These are phyloP conservation scores for Oligia latruncula DNA, from an alignment of 2,888 invertebrate species.

Conservation along the genomic window DNA sequence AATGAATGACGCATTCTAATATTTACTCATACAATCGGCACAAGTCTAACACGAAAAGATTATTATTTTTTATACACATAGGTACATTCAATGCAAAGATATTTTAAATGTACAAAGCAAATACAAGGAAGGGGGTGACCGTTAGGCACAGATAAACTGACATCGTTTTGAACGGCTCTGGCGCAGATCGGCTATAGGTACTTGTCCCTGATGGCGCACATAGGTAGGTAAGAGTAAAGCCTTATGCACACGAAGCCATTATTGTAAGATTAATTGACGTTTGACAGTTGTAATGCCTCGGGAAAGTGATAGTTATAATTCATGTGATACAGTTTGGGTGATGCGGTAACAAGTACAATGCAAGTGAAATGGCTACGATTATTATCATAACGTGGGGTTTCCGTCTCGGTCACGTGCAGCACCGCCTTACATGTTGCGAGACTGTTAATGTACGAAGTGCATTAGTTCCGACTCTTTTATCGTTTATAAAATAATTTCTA, in stretches of 20 bases:
- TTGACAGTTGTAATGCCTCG: conserved; percentile 1
- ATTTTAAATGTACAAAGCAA: conserved; percentile 77
- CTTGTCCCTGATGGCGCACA: conserved; percentile 34
- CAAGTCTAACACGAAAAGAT: conserved; percentile 57
- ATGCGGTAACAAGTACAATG: conserved; percentile 20
- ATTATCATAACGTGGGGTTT: conserved; percentile 27
- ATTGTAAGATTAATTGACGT: not conserved
- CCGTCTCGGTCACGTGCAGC: conserved; percentile 50
- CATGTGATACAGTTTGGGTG: conserved; percentile 2
- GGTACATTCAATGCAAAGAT: conserved; percentile 64
- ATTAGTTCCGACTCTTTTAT: conserved; percentile 62
- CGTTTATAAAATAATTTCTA: conserved; percentile 42
- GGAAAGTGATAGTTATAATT: not conserved
- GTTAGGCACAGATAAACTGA: conserved; percentile 86
- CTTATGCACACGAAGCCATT: not conserved
- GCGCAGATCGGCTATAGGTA: conserved; percentile 49
- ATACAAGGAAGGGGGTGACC: conserved; percentile 78
- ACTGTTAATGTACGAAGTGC: conserved; percentile 33
- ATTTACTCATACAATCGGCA: conserved; percentile 53
- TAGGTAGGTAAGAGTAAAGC: conserved; percentile 4
- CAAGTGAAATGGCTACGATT: conserved; percentile 14
- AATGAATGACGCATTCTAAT: conserved; percentile 55
- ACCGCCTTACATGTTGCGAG: conserved; percentile 19
- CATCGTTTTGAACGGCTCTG: conserved; percentile 76
- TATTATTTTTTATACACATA: conserved; percentile 56